These are phyloP conservation scores for Myiagra hebetior DNA, from an alignment of 2,113 vertebrate species.

Conservation along the genomic window DNA sequence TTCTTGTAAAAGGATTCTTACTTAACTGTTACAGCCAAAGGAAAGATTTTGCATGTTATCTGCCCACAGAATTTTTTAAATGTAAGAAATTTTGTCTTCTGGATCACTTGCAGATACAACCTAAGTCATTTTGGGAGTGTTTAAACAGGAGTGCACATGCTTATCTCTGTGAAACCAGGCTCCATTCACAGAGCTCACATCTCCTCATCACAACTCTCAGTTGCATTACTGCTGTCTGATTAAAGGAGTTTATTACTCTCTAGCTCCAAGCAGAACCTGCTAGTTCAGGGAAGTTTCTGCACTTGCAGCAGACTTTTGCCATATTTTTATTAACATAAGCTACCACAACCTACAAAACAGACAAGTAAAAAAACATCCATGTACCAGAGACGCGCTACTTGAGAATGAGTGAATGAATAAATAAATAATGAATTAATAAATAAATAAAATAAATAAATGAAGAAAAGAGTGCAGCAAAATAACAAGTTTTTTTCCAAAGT, in stretches of 20 bases:
- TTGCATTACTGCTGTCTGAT: neutral
- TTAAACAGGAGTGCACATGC: neutral
- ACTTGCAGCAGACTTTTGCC: neutral
- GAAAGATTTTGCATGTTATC: neutral
- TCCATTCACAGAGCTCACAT: rapidly evolving
- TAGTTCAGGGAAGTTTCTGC: neutral
- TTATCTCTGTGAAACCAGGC: neutral
- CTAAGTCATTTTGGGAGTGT: neutral
- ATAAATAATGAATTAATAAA: neutral
- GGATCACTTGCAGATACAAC: neutral
- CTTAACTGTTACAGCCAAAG: neutral
- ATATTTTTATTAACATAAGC: neutral
- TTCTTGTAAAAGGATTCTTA: neutral
- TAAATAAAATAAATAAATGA: neutral
- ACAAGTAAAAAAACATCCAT: neutral
- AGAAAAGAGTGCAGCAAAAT: neutral
- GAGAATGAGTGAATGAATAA: neutral
- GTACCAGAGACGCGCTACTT: neutral
- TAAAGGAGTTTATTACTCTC: neutral
- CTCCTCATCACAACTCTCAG: neutral
- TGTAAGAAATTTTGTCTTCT: neutral
- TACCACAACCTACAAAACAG: neutral
- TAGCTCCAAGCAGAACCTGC: neutral
- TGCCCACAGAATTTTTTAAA: neutral
- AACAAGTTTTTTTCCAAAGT: neutral